Base-by-base conservation (phyloP, 2,888 invertebrate genomes). In the Silvanus unidentatus region DNA sequence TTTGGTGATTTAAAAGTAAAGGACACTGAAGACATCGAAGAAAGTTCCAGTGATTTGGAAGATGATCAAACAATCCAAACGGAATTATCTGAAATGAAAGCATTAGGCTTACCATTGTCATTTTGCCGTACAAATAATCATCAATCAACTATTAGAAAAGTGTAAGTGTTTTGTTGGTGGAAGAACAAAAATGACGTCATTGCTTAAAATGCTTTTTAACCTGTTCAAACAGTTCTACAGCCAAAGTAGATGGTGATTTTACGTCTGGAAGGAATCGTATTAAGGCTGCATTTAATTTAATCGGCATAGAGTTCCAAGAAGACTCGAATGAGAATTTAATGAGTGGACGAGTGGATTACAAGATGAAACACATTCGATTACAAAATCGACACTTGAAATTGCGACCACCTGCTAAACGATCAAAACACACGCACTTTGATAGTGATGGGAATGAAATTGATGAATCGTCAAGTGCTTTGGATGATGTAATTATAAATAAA, bases 401-500 rank as follows among this genome's bases (percentile, higher is more conserved):
- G 49, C 62, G 52, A 3, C 40, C 46, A 0, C 51, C 54, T 13
- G 55, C 35, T 41, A 73, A 71, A 55, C 69, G 67, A 40, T 70
- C 77, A 5, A 78, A 73, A 57, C 83, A 84, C 61, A 79, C 76
- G 9, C 79, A 78, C 55, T 84, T 82, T 55, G 82, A 84, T 61
- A 82, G 84, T 38, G 82, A 84, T 53, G 84, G 82, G 0, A 78
- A 80, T 52, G 71, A 77, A 51, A 67, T 73, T 5, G 32, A 22
- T 5, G 8, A 5, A 22, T n/a, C n/a, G n/a, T n/a, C n/a, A n/a
- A n/a, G n/a, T n/a, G n/a, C n/a, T n/a, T 22, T 22, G 8, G 22
- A 22, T 22, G 22, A 22, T 22, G 22, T 22, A 22, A 8, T 22
- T 5, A 22, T 22, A 5, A 22, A n/a, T n/a, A n/a, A n/a, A n/a